Evolutionary conservation across 2,888 invertebrate genomes (phyloP), one percentile per base, ranked within the genome.

Genomic region (Drosophila peninsularis): DNA sequence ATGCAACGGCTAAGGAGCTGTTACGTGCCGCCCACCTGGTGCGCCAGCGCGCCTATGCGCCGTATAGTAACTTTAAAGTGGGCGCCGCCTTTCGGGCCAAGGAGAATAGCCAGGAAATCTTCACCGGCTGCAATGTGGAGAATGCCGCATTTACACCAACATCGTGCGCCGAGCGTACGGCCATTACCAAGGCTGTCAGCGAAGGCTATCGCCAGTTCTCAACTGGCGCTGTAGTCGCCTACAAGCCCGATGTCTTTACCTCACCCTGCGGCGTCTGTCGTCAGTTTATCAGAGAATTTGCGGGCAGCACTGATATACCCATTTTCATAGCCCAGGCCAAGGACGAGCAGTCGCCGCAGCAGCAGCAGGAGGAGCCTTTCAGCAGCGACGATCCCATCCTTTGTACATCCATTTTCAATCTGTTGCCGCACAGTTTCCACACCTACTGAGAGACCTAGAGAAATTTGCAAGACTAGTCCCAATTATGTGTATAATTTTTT

Each of bases 81-180:
- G 98, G 98, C 1, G 96, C 98, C 5, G 96, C 97, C 0, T 92
- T 98, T 39, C 93, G 96, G 34, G 95, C 96, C 24, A 94, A 21
- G 5, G 94, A 19, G 9, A 27, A 21, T 62, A 94, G 95, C 72
- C 96, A 95, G 3, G 93, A 92, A 2, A 93, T 96, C 65, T 94
- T 95, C 30, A 94, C 93, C 77, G 98, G 98, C 2, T 98, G 97
- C 90, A 99, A 99, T 91, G 95, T 99, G 17, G 99, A 99, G 92
- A 99, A 97, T 92, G 91, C 91, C 2, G 95, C 97, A 0, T 96
- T 96, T 78, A 94, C 96, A 0, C 95, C 96, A 0, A 92, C 95
- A 0, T 94, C 96, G 41, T 99, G 99, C 92, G 99, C 99, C 0
- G 99, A 99, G 92, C 94, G 98, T 41, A 94, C 96, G 0, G 98